These are phyloP conservation scores for Ellobium chinense DNA, from an alignment of 2,888 invertebrate species.

Conservation along the genomic window DNA sequence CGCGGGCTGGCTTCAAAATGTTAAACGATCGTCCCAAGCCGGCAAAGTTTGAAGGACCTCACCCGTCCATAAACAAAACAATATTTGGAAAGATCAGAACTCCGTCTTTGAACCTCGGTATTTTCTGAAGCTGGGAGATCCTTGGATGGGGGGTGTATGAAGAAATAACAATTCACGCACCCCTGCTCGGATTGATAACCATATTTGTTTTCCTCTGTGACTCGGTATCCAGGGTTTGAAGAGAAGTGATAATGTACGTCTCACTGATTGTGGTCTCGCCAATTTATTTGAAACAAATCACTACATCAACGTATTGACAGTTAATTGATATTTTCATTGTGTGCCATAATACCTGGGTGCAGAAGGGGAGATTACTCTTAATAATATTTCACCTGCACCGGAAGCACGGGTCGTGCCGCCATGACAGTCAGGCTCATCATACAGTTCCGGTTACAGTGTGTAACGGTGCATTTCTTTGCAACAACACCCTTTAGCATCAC, in stretches of 20 bases:
- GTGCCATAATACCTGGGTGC: no score
- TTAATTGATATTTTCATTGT: no score
- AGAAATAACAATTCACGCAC: background rate
- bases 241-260: no score
- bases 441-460: background rate
- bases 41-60: no score
- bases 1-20: no score
- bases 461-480: background rate
- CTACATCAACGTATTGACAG: no score
- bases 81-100: conserved; percentile 18
- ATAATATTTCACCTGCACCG: background rate
- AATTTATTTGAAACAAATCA: no score
- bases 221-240: no score
- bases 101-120: conserved; percentile 17
- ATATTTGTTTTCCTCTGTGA: background rate
- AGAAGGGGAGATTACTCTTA: no score
- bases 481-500: conserved; percentile 12
- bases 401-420: background rate
- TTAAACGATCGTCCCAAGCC: no score
- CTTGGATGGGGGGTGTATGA: no score
- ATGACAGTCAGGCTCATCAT: background rate
- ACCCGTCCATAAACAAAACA: conserved; percentile 13
- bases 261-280: no score
- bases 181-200: background rate
- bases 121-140: background rate